Conservation (phyloP, 2,797 vertebrate species). For the Ispidina picta region DNA sequence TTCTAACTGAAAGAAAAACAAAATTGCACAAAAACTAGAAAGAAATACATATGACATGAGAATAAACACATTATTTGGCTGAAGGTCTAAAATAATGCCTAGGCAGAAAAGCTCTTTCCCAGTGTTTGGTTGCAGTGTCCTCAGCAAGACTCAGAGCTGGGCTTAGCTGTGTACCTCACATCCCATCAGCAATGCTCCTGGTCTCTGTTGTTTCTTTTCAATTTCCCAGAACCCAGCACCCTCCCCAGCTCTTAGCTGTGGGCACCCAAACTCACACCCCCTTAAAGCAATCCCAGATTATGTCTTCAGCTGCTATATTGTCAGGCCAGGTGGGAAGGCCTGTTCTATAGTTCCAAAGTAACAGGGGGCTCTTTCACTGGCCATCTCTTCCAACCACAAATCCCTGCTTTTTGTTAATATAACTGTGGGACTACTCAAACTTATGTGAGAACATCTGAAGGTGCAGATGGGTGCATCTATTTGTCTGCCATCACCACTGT, state of each 20-base stretch:
- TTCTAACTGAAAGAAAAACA: neutral
- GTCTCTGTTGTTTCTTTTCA: neutral
- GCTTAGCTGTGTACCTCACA: neutral
- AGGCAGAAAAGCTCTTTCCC: neutral
- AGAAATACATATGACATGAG: neutral
- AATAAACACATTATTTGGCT: neutral
- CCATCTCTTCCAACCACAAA: neutral
- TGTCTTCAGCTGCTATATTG: neutral
- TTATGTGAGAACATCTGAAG: neutral
- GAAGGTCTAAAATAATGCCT: neutral
- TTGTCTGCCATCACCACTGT: slow-evolving; percentile 11
- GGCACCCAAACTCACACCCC: accelerated
- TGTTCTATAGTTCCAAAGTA: neutral
- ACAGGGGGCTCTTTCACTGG: neutral
- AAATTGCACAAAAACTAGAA: neutral
- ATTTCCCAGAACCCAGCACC: neutral
- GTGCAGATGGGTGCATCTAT: slow-evolving; percentile 38
- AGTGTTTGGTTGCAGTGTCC: neutral
- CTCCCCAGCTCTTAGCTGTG: neutral
- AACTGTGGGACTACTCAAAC: neutral
- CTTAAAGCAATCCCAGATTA: neutral
- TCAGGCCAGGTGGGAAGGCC: neutral
- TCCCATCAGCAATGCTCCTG: neutral
- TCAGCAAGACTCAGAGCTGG: neutral
- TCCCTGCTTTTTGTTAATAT: no score